These are phyloP conservation scores for Platorchestia sp. DNA, from an alignment of 1,140 invertebrate species.

Conservation along the genomic window DNA sequence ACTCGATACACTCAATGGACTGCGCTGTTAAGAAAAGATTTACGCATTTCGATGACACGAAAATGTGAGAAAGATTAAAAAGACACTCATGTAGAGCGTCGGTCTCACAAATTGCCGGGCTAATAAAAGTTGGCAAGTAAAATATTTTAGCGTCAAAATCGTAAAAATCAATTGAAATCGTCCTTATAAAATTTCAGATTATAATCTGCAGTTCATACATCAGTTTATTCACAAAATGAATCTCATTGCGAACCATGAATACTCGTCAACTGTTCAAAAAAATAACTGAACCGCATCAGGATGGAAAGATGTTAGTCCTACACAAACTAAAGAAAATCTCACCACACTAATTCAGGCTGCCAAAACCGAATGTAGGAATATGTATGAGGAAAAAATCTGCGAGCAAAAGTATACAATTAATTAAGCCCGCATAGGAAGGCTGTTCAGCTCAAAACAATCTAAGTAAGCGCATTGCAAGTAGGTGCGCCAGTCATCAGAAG, in stretches of 20 bases:
- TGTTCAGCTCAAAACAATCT: not conserved
- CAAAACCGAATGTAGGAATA: not conserved
- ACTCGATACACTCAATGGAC: too few species aligned
- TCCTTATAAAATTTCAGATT: not conserved
- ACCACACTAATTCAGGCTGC: not conserved
- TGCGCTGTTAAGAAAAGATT: too few species aligned
- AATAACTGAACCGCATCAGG: not conserved
- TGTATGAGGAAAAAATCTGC: not conserved
- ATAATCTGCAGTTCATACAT: not conserved
- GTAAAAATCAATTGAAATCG: not conserved
- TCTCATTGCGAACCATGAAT: not conserved
- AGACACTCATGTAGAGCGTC: too few species aligned
- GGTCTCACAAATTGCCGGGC: too few species aligned
- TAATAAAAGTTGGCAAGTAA: too few species aligned
- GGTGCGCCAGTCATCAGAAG: not conserved
- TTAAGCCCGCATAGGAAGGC: not conserved
- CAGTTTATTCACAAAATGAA: not conserved
- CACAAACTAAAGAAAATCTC: not conserved
- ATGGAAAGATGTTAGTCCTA: not conserved
- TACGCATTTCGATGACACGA: too few species aligned
- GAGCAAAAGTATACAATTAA: not conserved
- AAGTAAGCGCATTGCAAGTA: not conserved
- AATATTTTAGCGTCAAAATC: not conserved
- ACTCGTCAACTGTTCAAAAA: not conserved
- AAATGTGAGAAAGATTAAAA: too few species aligned